Base-by-base conservation (phyloP, 2,797 vertebrate species). In the Bufotes viridis region DNA sequence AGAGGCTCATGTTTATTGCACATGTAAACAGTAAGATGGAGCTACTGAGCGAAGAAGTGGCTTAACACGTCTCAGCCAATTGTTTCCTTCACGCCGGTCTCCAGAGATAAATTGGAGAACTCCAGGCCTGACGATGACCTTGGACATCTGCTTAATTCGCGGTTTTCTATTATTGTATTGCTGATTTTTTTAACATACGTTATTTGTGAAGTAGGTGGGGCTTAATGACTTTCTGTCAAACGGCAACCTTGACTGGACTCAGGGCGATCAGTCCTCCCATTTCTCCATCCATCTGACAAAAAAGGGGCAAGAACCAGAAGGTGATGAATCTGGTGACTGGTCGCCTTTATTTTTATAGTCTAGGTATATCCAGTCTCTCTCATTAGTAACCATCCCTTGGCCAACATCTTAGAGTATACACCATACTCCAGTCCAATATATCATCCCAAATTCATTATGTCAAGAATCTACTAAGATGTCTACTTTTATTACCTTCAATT, bases 21-120 rank as follows among this genome's bases (percentile, higher is more conserved):
- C 76, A 60, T 53, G 65, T 88, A 88, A 85, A 89, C 75, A 85
- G 26, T 81, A 58, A 55, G 70, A 57, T 65, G 34, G 81, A 75
- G 78, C 78, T 89, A 85, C 87, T 24, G 87, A 65, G 74, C 67
- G 57, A 10, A 61, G 74, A 60, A 6, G 15, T 57, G n/a, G 72
- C 12, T 17, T 42, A 61, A 76, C 70, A 11, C 42, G 11, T 65
- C 55, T 53, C 22, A 18, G 29, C 83, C 55, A 61, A 60, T 29
- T 17, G 34, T 63, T 20, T 63, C 29, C 42, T 51, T 1, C 80
- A 3, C 7, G 4, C 18, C 1, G 53, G 26, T 49, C 58, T 63
- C 34, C 70, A 63, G 26, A 84, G 26, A 74, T 22, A 22, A 2
- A 49, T 42, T 22, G 1, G 26, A 57, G 67, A 57, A 42, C 49